Percentiles rank a stretch among this genome's conserved stretches.
Evolutionary conservation across 2,113 vertebrate species (phyloP).

Genomic region (Prinia subflava): DNA sequence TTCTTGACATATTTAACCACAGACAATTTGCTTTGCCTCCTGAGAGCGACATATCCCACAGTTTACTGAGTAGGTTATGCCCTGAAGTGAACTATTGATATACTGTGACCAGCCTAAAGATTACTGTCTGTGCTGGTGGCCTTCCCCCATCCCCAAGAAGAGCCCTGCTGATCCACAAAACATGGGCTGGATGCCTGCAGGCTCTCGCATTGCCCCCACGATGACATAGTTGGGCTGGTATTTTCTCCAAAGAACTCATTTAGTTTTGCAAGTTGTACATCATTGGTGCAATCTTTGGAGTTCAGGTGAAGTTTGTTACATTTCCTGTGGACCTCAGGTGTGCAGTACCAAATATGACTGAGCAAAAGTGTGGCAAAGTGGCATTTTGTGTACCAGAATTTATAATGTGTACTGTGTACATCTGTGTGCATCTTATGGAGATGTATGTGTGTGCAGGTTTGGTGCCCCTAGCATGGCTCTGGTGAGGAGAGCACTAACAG

Average conservation of each 20-base stretch:
- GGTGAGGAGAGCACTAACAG: not conserved
- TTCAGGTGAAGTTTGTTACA: not conserved
- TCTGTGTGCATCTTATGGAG: not conserved
- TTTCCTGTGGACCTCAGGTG: not conserved
- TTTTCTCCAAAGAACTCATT: not conserved
- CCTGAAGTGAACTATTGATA: constrained; percentile 10
- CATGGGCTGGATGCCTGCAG: not conserved
- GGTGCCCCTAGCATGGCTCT: not conserved
- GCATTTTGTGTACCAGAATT: not conserved
- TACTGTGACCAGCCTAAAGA: not conserved
- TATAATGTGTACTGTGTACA: accelerated
- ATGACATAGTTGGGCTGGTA: not conserved
- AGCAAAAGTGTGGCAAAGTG: not conserved
- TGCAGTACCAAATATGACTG: not conserved
- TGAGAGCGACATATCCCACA: not conserved
- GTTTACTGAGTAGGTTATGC: constrained; percentile 20
- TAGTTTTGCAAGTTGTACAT: not conserved
- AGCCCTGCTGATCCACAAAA: not conserved
- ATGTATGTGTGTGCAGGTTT: not conserved
- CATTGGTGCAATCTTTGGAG: not conserved
- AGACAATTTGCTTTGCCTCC: constrained; percentile 58
- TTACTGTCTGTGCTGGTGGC: not conserved
- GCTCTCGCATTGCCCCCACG: accelerated
- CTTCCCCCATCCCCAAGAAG: not conserved
- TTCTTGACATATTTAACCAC: constrained; percentile 18